Evolutionary conservation across 92 coral and sea anemone genomes (phyloP), one percentile per base, ranked within the genome.

Genomic region (Palythoa grandiflora): DNA sequence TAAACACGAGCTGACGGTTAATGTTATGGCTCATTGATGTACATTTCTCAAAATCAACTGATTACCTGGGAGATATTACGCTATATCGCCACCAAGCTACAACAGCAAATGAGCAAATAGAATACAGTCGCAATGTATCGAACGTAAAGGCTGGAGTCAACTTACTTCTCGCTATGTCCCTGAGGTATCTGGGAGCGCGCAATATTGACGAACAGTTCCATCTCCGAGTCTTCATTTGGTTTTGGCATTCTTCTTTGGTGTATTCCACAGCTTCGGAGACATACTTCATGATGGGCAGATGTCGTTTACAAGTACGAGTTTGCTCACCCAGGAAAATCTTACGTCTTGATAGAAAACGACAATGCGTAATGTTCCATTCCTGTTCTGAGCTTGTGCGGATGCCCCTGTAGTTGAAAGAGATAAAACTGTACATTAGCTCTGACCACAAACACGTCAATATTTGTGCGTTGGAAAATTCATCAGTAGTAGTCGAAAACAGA

Each of bases 121-220:
- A 53, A 28, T 28, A 28, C 28, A 28, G 28, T 28, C 28, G 28
- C 50, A 44, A 44, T 28, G 50, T 44, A 44, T 44, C 50, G 50
- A 44, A 4, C 19, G 61, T 80, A 2, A 65, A 44, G 70, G 48
- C 16, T n/a, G 15, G 75, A 20, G 68, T 44, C 88, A 63, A 71
- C 96, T 77, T 87, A 97, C 99, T 96, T 84, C 89, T 88, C 72
- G 94, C 90, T 19, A 97, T 80, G 61, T 95, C 99, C 47, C 61
- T 75, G 83, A 92, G 77, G 28, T 89, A 92, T 19, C 47, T 63
- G 5, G 99, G 99, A 50, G 96, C 97, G 35, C 55, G 79, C 1
- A 40, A 35, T 9, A 97, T 91, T 19, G 96, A 86, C 7, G 88
- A 88, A 28, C 99, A 97, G 86, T 97, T 94, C 99, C 99, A 97